Percentiles rank a stretch among this genome's conserved stretches.
phyloP scores from a whole-genome alignment of 2,888 invertebrate species.

The Synergus umbraculus region DNA sequence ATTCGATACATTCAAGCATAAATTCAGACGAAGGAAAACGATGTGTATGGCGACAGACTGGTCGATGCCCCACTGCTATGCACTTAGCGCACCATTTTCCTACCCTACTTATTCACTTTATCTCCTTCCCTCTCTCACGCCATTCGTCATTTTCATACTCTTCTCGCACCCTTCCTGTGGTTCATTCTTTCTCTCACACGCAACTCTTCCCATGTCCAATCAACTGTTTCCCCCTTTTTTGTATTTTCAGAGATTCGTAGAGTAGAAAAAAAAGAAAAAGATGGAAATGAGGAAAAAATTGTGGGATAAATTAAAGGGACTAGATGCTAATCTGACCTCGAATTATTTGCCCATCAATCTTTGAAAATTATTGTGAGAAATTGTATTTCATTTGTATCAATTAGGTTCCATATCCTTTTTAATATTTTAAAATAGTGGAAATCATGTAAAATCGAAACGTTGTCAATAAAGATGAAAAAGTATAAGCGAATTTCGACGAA shows the following conservation, averaged over 20 bases:
- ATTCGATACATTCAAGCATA: conserved; percentile 21
- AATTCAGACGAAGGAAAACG: conserved; percentile 53
- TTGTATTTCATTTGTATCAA: not conserved
- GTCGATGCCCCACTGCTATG: conserved; percentile 71
- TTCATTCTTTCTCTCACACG: conserved; percentile 42
- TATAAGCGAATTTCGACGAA: conserved; percentile 55
- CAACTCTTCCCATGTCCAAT: not conserved
- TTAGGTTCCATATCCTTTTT: too few species aligned
- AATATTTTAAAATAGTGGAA: not conserved
- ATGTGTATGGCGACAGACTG: conserved; percentile 58
- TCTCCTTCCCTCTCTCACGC: conserved; percentile 46
- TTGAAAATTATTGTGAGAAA: not conserved
- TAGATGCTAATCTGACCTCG: not conserved
- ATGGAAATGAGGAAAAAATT: not conserved
- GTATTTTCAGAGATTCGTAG: not conserved
- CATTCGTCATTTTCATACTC: conserved; percentile 32
- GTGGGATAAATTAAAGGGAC: not conserved
- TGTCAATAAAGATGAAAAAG: conserved; percentile 30
- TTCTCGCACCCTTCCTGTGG: conserved; percentile 42
- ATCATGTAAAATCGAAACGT: not conserved
- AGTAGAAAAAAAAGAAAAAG: not conserved
- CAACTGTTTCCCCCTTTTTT: not conserved
- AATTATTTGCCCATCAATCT: not conserved
- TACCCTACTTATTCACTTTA: conserved; percentile 56
- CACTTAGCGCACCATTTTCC: conserved; percentile 71